Evolutionary conservation across 2,113 vertebrate species (phyloP).

Genomic region (Nicator chloris): DNA sequence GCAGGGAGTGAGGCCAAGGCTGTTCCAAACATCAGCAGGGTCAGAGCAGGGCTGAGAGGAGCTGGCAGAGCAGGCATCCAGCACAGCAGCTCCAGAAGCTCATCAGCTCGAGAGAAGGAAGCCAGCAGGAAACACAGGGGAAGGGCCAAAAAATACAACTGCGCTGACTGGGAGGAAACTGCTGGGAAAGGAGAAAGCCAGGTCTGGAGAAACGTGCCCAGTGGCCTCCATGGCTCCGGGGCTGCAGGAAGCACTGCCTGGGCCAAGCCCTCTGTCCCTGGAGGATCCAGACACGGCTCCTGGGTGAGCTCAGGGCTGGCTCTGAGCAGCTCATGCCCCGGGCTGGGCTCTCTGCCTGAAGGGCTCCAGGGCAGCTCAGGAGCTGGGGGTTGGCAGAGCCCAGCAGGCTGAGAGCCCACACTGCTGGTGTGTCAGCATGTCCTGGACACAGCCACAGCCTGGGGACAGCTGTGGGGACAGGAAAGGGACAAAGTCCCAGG

Average conservation of each 20-base stretch:
- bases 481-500: background rate
- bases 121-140: background rate
- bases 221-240: background rate
- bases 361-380: background rate
- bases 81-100: background rate
- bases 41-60: background rate
- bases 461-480: background rate
- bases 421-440: rapidly evolving
- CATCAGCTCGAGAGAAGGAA: background rate
- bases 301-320: background rate
- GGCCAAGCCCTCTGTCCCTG: background rate
- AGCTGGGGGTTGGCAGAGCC: background rate
- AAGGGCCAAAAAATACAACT: conserved; percentile 10
- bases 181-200: background rate
- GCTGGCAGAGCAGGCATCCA: background rate
- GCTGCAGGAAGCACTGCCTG: background rate
- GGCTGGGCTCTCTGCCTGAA: background rate
- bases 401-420: background rate
- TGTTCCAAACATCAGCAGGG: background rate
- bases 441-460: background rate
- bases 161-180: background rate
- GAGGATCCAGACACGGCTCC: background rate
- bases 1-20: background rate
- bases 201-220: background rate
- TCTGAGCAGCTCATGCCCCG: background rate